These are phyloP conservation scores for Podocnemis expansa DNA, from an alignment of 2,113 vertebrate species.

Conservation along the genomic window DNA sequence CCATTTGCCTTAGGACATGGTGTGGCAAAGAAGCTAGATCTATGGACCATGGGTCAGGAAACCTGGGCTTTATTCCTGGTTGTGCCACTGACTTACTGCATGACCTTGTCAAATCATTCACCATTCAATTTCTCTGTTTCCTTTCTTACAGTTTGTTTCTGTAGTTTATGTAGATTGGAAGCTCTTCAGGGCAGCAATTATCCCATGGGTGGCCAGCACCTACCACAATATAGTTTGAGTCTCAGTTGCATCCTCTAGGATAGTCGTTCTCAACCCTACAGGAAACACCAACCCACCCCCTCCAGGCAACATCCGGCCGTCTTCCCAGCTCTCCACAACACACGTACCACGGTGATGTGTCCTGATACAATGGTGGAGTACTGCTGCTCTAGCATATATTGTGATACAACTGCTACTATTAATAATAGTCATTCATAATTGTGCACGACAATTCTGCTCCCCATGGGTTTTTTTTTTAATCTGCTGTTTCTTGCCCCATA, in stretches of 20 bases:
- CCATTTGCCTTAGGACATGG: not conserved
- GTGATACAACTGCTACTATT: not conserved
- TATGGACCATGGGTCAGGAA: not conserved
- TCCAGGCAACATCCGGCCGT: too few relatives aligned
- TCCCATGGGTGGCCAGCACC: not conserved
- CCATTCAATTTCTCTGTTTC: too few relatives aligned
- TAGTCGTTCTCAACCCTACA: too few relatives aligned
- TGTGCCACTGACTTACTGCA: not conserved
- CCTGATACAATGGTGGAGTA: too few relatives aligned
- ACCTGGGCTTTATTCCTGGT: not conserved
- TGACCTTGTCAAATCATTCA: not conserved
- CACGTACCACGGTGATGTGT: too few relatives aligned
- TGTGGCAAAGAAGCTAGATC: accelerated
- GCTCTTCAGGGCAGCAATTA: not conserved
- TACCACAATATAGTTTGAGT: not conserved
- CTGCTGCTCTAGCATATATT: too few relatives aligned
- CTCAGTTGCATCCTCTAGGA: not conserved
- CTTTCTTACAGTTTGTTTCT: not conserved
- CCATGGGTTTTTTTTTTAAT: not conserved
- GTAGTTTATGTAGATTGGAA: not conserved
- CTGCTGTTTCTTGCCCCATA: not conserved
- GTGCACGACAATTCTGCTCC: not conserved
- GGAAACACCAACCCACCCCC: too few relatives aligned
- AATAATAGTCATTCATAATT: not conserved
- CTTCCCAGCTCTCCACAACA: too few relatives aligned